Base-by-base conservation (phyloP, 2,113 vertebrate genomes). In the Paramisgurnus dabryanus region DNA sequence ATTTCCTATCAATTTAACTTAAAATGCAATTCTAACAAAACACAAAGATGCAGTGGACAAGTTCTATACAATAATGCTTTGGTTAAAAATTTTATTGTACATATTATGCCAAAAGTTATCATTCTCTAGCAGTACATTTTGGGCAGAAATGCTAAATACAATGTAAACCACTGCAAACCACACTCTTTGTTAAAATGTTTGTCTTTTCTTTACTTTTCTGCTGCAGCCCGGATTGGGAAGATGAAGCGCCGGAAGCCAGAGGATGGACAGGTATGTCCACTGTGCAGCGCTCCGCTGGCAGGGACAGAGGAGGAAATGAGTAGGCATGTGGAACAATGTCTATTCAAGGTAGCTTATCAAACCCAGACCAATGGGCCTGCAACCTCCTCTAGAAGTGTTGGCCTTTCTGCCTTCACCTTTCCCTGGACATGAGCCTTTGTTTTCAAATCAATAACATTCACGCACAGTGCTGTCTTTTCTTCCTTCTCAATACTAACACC, bases 241-340 rank as follows among this genome's bases (percentile, higher is more conserved):
- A 98, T 99, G 97, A 99, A 99, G 94, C 95, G 98, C 90, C 95
- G 97, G 94, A 99, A 99, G 94, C 96, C 96, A 90, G 98, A 99
- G 89, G 98, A 99, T 91, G 97, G 96, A 89, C 98, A 99, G 98
- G 98, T 99, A 99, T 99, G 98, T 98, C 98, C 98, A 87, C 96
- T 99, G 94, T 99, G 98, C 97, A 96, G 92, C 91, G 91, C 94
- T 86, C 95, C 96, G 87, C 95, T 99, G 95, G 94, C 95, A 95
- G 98, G 98, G 95, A 97, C 96, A 91, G 96, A 97, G 95, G 96
- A 98, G 94, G 96, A 97, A 94, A 98, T 98, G 98, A 99, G 96
- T 99, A 98, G 96, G 95, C 98, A 99, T 98, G 98, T 99, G 97
- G 97, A 99, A 94, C 96, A 93, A 91, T 99, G 97, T 95, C 97